Base-by-base conservation (phyloP, 2,888 invertebrate genomes). In the Cryptocephalus moraei region DNA sequence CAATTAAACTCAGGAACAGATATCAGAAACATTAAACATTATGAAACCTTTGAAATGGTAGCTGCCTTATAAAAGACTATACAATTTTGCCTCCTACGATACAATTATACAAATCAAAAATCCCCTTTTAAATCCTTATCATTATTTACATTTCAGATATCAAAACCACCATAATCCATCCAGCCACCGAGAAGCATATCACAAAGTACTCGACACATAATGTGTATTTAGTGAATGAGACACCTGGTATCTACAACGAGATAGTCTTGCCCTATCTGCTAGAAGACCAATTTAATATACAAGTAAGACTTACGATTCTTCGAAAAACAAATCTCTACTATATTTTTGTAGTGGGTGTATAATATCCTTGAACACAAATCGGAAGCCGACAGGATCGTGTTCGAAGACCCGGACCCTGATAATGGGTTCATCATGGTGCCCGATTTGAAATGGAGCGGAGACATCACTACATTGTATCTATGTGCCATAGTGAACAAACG, bases 381-480 rank as follows among this genome's bases (percentile, higher is more conserved):
- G 41, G 99, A 99, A 74, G 74, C 76, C 2, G 95, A 97, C 22
- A 79, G 91, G 53, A 84, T 99, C 42, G 76, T 94, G 8, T 86
- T 81, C 66, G 88, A 91, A 67, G 89, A 92, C 68, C 60, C 76
- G 6, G 83, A 91, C 65, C 80, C 85, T 1, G 77, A 79, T 40
- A 81, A 72, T 52, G 95, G 96, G 0, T 97, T 96, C 66, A 74
- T 97, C 10, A 70, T 99, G 10, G 63, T 94, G 1, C 94, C 93
- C 0, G 99, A 99, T 71, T 74, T 96, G 47, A 99, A 99, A 70
- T 99, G 99, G 97, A 89, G 95, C 71, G 89, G 91, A 10, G 74
- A 73, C 50, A 55, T 81, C 12, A 87, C 90, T 61, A 85, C 86
- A 0, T 70, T 99, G 10, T 93, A 97, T 67, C 70, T 91, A 8